Base-by-base conservation (phyloP, 2,113 vertebrate species). In the Rhipidura dahli region DNA sequence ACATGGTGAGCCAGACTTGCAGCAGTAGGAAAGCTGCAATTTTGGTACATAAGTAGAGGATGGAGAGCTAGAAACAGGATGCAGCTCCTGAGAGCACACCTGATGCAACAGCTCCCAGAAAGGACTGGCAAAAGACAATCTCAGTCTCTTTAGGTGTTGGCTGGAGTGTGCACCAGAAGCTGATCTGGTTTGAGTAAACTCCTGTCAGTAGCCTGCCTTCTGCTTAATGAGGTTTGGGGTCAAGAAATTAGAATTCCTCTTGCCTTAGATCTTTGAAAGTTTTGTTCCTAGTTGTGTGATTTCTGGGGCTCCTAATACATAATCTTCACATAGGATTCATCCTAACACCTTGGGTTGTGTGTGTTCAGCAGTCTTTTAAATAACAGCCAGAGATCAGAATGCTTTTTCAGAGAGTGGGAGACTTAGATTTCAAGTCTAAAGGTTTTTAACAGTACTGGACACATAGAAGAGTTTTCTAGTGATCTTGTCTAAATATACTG, bases 1-100 rank as follows among this genome's bases (percentile, higher is more conserved):
- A 8, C 3, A 11, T 28, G 24, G 15, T 0, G 0, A 20, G 5
- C 14, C 68, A 79, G 53, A 35, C 28, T 76, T 57, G 7, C 26
- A 31, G 10, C 14, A 13, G 60, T 13, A 78, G 28, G 8, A 56
- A 63, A 75, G 21, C 5, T 63, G n/a, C 30, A 54, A 7, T 54
- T 66, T 53, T n/a, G 9, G 11, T 64, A n/a, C 11, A 18, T 4
- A 1, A 9, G 17, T 15, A 70, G 50, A 59, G 14, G 26, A 49
- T 31, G 45, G 31, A 70, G 70, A 57, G 21, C 16, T 30, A 39
- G 54, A 73, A 73, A 35, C 15, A 17, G 3, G 40, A 50, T n/a
- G 8, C 35, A 73, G 8, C 8, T 53, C 14, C 24, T 28, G 16
- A 40, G 50, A 78, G 7, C 30, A 9, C 7, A 60, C 31, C 70